Percentiles rank a stretch among this genome's conserved stretches.
These are phyloP conservation scores for Elymnias hypermnestra DNA, from an alignment of 1,140 invertebrate genomes.

Conservation along the genomic window DNA sequence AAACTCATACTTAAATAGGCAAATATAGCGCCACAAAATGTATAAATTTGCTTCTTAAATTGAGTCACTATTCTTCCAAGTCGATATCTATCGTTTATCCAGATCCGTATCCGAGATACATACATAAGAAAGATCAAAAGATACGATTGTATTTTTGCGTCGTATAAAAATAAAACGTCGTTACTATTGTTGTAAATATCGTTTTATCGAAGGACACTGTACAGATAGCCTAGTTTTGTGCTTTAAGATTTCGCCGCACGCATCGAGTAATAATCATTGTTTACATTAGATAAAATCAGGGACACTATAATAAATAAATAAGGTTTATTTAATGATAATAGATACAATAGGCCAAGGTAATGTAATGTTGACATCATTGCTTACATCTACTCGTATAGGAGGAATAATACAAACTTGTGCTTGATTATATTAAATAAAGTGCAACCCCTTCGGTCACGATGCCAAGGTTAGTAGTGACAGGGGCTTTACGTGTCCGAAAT, in stretches of 20 bases:
- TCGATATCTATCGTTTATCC: too few relatives aligned
- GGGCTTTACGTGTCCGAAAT: too few relatives aligned
- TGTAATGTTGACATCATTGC: not conserved
- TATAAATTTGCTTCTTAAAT: too few relatives aligned
- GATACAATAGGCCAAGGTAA: conserved; percentile 11
- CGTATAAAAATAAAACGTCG: not conserved
- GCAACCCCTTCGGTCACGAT: too few relatives aligned
- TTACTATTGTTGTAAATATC: conserved; percentile 11
- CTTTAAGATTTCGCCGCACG: conserved; percentile 11
- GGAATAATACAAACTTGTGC: too few relatives aligned
- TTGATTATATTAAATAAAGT: too few relatives aligned
- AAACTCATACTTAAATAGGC: too few relatives aligned
- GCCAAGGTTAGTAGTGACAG: too few relatives aligned
- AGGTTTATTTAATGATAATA: conserved; percentile 1
- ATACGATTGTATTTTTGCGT: not conserved
- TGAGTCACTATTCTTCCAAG: too few relatives aligned
- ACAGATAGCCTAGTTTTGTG: conserved; percentile 15
- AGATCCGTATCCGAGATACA: too few relatives aligned
- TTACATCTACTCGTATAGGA: not conserved
- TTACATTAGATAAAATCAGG: conserved; percentile 16
- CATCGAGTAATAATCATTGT: conserved; percentile 21
- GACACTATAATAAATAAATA: conserved; percentile 4
- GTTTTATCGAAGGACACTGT: conserved; percentile 13
- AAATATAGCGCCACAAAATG: too few relatives aligned
- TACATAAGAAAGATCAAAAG: too few relatives aligned